Evolutionary conservation across 2,888 invertebrate species (phyloP), one percentile per base, ranked within the genome.

Genomic region (Archips xylosteana): DNA sequence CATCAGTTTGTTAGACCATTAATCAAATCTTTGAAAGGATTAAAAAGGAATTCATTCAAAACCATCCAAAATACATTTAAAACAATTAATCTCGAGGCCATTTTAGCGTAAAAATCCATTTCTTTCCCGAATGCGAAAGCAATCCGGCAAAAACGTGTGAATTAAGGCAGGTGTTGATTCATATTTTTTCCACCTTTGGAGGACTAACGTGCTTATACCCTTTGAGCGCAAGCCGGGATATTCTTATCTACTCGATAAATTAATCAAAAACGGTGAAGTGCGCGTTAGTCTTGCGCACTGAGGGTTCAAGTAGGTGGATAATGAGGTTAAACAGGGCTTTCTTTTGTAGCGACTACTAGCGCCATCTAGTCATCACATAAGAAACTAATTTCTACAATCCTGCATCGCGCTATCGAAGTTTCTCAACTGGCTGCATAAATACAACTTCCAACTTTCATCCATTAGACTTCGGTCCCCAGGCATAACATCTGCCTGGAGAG

Each of bases 141-240:
- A 87, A 88, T 89, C 86, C 85, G 84, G 85, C 83, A 86, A 80
- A 81, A 87, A 80, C 89, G 89, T 90, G 90, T 82, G 90, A 90
- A 89, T 82, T 77, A 77, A 78, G 78, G 78, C 90, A 90, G 88
- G 85, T 89, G 90, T 81, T 80, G 78, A 81, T 82, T 83, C 83
- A 79, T 84, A 80, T 82, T 84, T 85, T 83, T 85, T 83, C 81
- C 77, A 79, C 75, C 76, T 80, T 79, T 78, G 76, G 77, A 73
- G 72, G 77, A 76, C 78, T 77, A 76, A 77, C 74, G 77, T 72
- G 74, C 77, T 76, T 74, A 76, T 74, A 76, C 62, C 68, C 47
- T 54, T 13, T 67, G 71, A 72, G 67, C 70, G 75, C 65, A 72
- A 65, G 67, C 51, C 49, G 62, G n/a, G 49, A 67, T 73, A 70